Conservation (phyloP, 2,888 invertebrate genomes). For the Cheilosia variabilis region DNA sequence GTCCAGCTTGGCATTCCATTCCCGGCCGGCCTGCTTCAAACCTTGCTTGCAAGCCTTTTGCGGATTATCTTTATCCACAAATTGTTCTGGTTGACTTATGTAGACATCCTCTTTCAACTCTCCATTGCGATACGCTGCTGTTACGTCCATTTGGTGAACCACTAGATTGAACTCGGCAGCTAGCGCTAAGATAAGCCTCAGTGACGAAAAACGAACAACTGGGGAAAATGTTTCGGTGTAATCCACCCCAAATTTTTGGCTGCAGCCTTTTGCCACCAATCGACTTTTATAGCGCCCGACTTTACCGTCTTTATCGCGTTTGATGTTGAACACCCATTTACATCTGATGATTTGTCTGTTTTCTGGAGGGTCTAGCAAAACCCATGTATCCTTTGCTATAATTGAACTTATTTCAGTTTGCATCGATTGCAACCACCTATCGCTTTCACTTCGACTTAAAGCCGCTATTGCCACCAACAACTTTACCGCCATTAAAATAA, state of each 20-base stretch:
- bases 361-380: too few relatives aligned
- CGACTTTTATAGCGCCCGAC: neutral
- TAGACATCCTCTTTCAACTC: conserved; percentile 15
- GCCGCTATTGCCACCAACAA: conserved; percentile 1
- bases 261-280: too few relatives aligned
- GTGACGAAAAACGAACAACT: too few relatives aligned
- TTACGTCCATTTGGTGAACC: conserved; percentile 10
- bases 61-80: neutral
- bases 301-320: neutral
- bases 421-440: too few relatives aligned
- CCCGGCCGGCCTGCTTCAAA: conserved; percentile 20
- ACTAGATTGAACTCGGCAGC: too few relatives aligned
- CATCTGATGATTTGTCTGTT: neutral
- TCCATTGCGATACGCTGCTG: conserved; percentile 20
- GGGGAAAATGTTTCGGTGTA: too few relatives aligned
- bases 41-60: conserved; percentile 49
- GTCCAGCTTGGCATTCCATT: conserved; percentile 33
- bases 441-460: neutral
- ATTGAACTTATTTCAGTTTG: too few relatives aligned
- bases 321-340: too few relatives aligned
- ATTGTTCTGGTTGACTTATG: conserved; percentile 15
- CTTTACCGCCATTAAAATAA: neutral
- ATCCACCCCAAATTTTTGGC: too few relatives aligned
- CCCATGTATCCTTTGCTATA: too few relatives aligned
- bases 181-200: too few relatives aligned